Evolutionary conservation across 2,797 vertebrate species (phyloP).

Genomic region (Setipinna tenuifilis): DNA sequence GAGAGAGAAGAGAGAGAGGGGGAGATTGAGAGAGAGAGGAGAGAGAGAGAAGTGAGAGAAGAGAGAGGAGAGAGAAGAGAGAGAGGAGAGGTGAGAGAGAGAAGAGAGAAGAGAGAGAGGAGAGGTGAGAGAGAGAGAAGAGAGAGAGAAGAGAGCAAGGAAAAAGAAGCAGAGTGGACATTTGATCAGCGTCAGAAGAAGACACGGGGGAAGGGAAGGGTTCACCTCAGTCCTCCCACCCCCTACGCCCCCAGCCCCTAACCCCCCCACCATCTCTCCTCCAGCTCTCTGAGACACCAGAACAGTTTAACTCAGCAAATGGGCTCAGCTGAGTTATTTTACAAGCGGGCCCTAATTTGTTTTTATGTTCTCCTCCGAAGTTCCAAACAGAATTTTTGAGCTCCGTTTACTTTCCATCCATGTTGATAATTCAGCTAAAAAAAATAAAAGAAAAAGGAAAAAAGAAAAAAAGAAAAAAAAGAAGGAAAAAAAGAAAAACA

Average conservation of each 20-base stretch:
- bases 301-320: background rate
- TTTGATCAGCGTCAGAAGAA: background rate
- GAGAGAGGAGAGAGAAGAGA: too few relatives aligned
- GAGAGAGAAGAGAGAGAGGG: too few relatives aligned
- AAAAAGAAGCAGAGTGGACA: background rate
- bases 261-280: background rate
- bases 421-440: background rate
- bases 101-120: too few relatives aligned
- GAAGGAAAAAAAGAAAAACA: background rate
- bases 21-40: too few relatives aligned
- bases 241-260: too few relatives aligned
- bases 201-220: background rate
- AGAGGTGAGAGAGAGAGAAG: too few relatives aligned
- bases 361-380: background rate
- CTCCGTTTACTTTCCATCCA: background rate
- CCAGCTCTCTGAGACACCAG: background rate
- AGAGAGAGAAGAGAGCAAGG: background rate
- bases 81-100: too few relatives aligned
- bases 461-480: background rate
- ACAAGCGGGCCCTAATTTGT: background rate
- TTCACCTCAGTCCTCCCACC: background rate
- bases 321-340: background rate
- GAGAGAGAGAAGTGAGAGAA: too few relatives aligned
- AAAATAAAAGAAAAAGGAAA: background rate
- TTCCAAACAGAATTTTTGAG: slow-evolving; percentile 5